A percentile compares a stretch with the other conserved stretches of the same genome.
Evolutionary conservation across 1,140 invertebrate genomes (phyloP).

Genomic region (Chlorops oryzae): DNA sequence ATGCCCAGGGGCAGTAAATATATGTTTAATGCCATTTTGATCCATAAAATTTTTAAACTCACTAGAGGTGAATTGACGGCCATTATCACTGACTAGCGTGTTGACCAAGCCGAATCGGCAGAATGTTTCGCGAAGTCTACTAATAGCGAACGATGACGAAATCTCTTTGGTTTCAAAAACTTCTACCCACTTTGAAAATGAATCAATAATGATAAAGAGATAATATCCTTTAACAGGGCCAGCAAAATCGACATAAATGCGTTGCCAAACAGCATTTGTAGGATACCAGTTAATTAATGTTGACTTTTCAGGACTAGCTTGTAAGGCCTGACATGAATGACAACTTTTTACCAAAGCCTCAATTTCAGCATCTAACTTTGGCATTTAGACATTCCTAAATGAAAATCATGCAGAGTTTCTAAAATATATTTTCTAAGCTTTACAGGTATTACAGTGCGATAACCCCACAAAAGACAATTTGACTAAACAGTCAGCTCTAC

Average conservation of each 20-base stretch:
- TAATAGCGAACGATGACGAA: not conserved
- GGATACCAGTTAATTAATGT: conserved; percentile 3
- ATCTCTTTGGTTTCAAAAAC: not conserved
- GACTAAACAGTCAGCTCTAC: conserved; percentile 5
- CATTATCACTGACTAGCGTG: too few relatives aligned
- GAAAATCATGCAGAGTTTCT: conserved; percentile 42
- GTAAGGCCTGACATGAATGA: not conserved
- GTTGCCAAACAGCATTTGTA: not conserved
- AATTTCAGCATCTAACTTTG: conserved; percentile 40
- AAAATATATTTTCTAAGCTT: conserved; percentile 27
- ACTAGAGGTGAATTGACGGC: too few relatives aligned
- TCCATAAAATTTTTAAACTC: too few relatives aligned
- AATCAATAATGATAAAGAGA: not conserved
- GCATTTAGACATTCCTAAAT: conserved; percentile 47
- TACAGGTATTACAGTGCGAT: conserved; percentile 36
- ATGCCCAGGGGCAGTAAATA: too few relatives aligned
- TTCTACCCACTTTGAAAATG: not conserved
- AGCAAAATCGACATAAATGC: conserved; percentile 5
- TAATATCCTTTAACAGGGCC: conserved; percentile 1
- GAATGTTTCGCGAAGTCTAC: not conserved
- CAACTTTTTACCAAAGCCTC: conserved; percentile 20
- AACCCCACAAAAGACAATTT: conserved; percentile 18
- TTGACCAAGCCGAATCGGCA: not conserved
- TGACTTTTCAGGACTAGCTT: conserved; percentile 1
- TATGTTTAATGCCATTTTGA: too few relatives aligned